phyloP scores from a whole-genome alignment of 2,888 invertebrate species.

The Hirtodrosophila trivittata region DNA sequence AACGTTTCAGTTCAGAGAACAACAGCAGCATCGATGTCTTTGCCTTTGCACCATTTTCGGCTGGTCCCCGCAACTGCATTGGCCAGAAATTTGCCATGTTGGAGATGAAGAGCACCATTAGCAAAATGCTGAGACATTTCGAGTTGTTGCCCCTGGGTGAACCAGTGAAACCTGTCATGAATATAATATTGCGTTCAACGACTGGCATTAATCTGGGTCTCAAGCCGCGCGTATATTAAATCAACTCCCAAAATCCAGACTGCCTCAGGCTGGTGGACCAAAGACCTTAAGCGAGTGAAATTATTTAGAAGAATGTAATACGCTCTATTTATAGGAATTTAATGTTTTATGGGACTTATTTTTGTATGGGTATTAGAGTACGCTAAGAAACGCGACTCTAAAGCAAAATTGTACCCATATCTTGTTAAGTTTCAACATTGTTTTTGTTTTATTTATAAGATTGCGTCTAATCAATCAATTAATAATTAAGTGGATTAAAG shows the following conservation, averaged over 20 bases:
- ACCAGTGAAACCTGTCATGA: constrained; percentile 68
- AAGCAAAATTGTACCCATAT: too few relatives aligned
- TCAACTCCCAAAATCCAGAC: too few relatives aligned
- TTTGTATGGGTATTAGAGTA: too few relatives aligned
- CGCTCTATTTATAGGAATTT: too few relatives aligned
- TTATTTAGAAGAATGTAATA: too few relatives aligned
- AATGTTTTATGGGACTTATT: too few relatives aligned
- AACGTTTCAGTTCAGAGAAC: constrained; percentile 71
- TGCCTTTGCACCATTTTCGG: constrained; percentile 80
- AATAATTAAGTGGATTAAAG: too few relatives aligned
- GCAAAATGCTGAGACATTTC: constrained; percentile 76
- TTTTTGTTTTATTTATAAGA: too few relatives aligned
- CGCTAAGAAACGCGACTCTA: too few relatives aligned
- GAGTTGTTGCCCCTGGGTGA: constrained; percentile 77
- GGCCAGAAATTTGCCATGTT: constrained; percentile 82
- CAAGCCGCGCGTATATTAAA: constrained; percentile 61
- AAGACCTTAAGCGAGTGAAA: too few relatives aligned
- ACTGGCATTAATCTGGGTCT: constrained; percentile 77
- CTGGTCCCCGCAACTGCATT: constrained; percentile 82
- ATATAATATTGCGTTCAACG: constrained; percentile 70
- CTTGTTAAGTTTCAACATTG: too few relatives aligned
- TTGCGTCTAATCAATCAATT: too few relatives aligned
- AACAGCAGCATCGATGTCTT: constrained; percentile 81
- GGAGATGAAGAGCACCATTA: constrained; percentile 80
- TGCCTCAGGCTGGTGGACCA: background rate